phyloP scores from a whole-genome alignment of 2,797 vertebrate genomes.

The Lerista edwardsae region DNA sequence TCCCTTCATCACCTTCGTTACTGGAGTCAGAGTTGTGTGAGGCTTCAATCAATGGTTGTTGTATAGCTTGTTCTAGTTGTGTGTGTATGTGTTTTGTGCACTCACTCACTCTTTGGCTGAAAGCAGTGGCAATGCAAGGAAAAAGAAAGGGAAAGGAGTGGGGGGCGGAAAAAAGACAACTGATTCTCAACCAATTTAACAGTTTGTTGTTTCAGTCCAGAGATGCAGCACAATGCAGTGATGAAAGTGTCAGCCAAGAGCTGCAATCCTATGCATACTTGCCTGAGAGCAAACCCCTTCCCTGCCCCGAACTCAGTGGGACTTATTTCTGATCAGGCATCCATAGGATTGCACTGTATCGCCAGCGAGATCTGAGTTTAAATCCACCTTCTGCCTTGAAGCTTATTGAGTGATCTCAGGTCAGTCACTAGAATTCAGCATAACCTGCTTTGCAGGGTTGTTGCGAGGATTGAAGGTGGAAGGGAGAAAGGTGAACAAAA shows the following conservation, averaged over 20 bases:
- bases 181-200: neutral
- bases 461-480: neutral
- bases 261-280: no score
- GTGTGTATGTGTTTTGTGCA: neutral
- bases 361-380: neutral
- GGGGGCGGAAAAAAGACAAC: neutral
- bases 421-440: neutral
- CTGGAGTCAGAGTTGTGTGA: neutral
- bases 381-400: neutral
- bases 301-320: no score
- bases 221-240: neutral
- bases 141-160: neutral
- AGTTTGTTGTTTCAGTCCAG: no score
- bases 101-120: neutral
- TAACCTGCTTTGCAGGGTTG: neutral
- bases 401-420: neutral
- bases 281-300: no score
- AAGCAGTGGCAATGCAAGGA: neutral
- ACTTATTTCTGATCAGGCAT: no score
- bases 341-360: no score
- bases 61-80: neutral
- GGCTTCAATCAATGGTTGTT: neutral
- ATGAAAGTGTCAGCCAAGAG: neutral
- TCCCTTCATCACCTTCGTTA: conserved; percentile 10
- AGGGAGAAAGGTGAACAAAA: neutral